These are phyloP conservation scores for Cerastis leucographa DNA, from an alignment of 2,888 invertebrate genomes.

Conservation along the genomic window DNA sequence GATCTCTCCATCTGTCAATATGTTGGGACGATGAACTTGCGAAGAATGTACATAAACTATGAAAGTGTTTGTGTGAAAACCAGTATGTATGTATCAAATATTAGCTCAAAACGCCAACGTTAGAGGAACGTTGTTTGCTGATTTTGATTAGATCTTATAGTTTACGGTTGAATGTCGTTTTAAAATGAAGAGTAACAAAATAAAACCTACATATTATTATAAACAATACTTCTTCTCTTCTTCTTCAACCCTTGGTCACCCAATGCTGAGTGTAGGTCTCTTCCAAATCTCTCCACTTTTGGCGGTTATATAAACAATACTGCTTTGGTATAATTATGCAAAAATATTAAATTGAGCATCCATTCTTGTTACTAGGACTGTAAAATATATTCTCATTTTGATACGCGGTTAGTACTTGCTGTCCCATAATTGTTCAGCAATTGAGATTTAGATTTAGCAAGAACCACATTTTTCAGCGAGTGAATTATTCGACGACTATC, in stretches of 20 bases:
- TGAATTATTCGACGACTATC: not conserved
- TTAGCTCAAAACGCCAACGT: slow-evolving; percentile 8
- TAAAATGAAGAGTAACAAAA: not conserved
- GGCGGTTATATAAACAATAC: too few relatives aligned
- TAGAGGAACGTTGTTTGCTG: not conserved
- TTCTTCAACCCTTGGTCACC: too few relatives aligned
- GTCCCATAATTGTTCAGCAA: not conserved
- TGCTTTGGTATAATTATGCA: too few relatives aligned
- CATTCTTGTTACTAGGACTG: not conserved
- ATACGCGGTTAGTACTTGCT: not conserved
- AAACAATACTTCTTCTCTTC: too few relatives aligned
- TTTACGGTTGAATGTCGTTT: not conserved
- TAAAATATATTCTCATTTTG: not conserved
- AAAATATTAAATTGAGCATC: too few relatives aligned
- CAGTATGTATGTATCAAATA: slow-evolving; percentile 27
- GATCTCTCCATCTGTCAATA: slow-evolving; percentile 13
- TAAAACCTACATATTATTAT: not conserved
- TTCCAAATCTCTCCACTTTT: too few relatives aligned
- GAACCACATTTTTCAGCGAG: not conserved
- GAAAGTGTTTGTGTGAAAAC: slow-evolving; percentile 3
- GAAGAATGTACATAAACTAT: not conserved
- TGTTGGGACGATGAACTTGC: slow-evolving; percentile 9
- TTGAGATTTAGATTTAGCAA: not conserved
- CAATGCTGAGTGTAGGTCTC: too few relatives aligned
- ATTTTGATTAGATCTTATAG: slow-evolving; percentile 1